A percentile compares a stretch with the other conserved stretches of the same genome.
These are phyloP conservation scores for Listronotus oregonensis DNA, from an alignment of 1,140 invertebrate genomes.

Conservation along the genomic window DNA sequence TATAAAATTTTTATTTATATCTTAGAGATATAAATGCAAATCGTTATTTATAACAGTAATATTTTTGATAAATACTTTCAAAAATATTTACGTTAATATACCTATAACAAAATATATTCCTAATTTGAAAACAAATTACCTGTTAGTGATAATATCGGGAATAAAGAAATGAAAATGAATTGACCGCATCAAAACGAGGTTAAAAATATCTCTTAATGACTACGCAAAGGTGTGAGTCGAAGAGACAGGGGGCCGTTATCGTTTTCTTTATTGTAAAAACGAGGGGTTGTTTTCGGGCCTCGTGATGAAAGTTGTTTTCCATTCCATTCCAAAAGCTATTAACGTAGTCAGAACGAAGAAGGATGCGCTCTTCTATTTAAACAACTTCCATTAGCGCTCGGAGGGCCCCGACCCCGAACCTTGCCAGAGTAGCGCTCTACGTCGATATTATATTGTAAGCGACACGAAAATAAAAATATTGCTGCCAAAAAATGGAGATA, in stretches of 20 bases:
- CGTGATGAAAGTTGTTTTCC: conserved; percentile 51
- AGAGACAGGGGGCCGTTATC: conserved; percentile 34
- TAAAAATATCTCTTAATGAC: conserved; percentile 15
- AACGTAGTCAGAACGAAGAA: conserved; percentile 50
- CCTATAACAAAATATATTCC: no score
- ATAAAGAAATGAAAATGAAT: conserved; percentile 11
- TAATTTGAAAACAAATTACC: no score
- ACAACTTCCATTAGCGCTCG: conserved; percentile 51
- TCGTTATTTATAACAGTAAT: no score
- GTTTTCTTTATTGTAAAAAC: conserved; percentile 40
- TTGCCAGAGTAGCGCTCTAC: conserved; percentile 5
- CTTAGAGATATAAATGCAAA: no score
- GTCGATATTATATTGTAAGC: conserved; percentile 10
- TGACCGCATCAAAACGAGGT: not conserved
- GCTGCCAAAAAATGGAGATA: not conserved
- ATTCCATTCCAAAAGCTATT: conserved; percentile 53
- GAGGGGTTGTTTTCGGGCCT: conserved; percentile 39
- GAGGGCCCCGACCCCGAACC: conserved; percentile 25
- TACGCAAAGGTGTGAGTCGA: conserved; percentile 15
- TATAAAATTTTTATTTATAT: no score
- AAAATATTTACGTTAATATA: no score
- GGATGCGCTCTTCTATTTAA: conserved; percentile 53
- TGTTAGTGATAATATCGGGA: no score
- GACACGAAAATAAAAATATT: conserved; percentile 21
- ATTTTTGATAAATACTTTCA: no score